These are phyloP conservation scores for Pharmacophagus antenor DNA, from an alignment of 2,888 invertebrate species.

Conservation along the genomic window DNA sequence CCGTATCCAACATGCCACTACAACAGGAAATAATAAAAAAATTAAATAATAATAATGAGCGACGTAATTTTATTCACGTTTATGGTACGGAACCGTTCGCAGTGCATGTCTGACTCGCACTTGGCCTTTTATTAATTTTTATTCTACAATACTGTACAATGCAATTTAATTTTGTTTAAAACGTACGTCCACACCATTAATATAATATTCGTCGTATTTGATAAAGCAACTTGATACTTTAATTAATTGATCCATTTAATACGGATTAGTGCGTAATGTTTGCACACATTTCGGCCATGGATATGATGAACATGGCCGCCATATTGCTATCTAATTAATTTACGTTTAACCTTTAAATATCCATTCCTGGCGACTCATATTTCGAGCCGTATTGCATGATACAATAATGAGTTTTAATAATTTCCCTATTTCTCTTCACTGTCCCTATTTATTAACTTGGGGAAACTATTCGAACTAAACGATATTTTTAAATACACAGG, in stretches of 20 bases:
- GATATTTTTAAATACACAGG: too few species aligned
- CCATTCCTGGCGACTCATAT: background rate
- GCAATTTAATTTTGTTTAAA: background rate
- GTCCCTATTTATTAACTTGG: too few species aligned
- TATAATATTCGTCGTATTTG: constrained; percentile 4
- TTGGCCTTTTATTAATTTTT: background rate
- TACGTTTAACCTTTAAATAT: background rate
- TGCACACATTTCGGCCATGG: constrained; percentile 7
- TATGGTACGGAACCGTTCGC: background rate
- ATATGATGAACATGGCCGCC: constrained; percentile 1
- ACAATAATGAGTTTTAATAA: background rate
- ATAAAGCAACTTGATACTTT: constrained; percentile 14
- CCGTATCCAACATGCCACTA: too few species aligned
- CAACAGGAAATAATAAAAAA: too few species aligned
- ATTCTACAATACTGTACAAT: background rate
- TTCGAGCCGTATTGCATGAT: background rate
- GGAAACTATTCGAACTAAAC: too few species aligned
- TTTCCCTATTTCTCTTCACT: too few species aligned
- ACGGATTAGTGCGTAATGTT: constrained; percentile 19
- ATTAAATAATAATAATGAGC: too few species aligned
- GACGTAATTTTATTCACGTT: too few species aligned
- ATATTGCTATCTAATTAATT: constrained; percentile 4
- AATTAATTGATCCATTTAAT: constrained; percentile 26
- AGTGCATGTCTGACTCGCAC: background rate
- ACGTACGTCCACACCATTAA: constrained; percentile 11